A percentile compares a stretch with the other conserved stretches of the same genome.
Evolutionary conservation across 2,113 vertebrate genomes (phyloP).

Genomic region (Pelodiscus sinensis): DNA sequence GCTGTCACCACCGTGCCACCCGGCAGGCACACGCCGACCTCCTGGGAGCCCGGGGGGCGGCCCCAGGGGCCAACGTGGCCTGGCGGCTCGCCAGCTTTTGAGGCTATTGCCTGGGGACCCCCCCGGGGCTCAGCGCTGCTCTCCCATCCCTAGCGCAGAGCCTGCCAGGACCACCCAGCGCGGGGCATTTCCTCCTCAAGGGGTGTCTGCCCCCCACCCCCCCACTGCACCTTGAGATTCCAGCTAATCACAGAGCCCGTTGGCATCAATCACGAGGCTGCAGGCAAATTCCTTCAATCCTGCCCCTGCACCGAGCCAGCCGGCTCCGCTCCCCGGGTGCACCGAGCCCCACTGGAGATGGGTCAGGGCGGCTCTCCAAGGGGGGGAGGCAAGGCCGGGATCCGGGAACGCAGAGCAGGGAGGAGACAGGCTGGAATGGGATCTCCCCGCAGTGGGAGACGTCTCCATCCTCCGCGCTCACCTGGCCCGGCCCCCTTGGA

Average conservation of each 20-base stretch:
- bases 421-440: background rate
- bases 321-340: constrained; percentile 58
- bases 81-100: background rate
- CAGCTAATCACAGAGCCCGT: constrained; percentile 87
- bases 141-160: background rate
- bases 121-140: background rate
- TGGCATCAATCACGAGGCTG: constrained; percentile 84
- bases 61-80: background rate
- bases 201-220: constrained; percentile 83
- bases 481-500: background rate
- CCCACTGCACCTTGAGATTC: constrained; percentile 84
- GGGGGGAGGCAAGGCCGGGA: too few species aligned
- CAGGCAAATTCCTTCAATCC: constrained; percentile 82
- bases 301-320: constrained; percentile 78
- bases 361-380: accelerated
- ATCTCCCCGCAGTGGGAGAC: background rate
- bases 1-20: background rate
- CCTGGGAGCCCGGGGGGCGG: background rate
- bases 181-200: constrained; percentile 82
- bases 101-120: constrained; percentile 4
- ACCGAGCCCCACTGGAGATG: background rate
- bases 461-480: background rate
- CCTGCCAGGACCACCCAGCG: constrained; percentile 77
- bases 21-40: background rate
- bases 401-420: background rate